These are phyloP conservation scores for Pollenia angustigena DNA, from an alignment of 2,888 invertebrate genomes.

Conservation along the genomic window DNA sequence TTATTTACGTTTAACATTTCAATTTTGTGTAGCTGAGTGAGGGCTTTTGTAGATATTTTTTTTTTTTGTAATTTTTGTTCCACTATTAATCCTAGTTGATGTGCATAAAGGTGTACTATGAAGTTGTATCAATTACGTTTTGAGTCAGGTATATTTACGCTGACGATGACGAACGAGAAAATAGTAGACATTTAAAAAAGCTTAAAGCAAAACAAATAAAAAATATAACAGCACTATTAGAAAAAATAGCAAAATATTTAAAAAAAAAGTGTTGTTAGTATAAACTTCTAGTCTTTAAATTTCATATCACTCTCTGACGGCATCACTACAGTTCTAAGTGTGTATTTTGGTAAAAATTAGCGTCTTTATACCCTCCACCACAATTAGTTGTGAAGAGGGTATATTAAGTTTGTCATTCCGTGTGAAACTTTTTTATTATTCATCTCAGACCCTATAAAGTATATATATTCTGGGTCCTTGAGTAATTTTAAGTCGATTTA, in stretches of 20 bases:
- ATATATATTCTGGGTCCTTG: too few relatives aligned
- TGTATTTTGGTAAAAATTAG: not conserved
- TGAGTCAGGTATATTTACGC: conserved; percentile 27
- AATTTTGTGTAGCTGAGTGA: conserved; percentile 5
- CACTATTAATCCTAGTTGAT: not conserved
- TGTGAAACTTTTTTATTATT: too few relatives aligned
- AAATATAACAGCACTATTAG: not conserved
- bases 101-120: conserved; percentile 41
- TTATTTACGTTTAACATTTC: conserved; percentile 30
- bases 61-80: not conserved
- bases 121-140: conserved; percentile 50
- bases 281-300: not conserved
- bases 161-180: conserved; percentile 21
- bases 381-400: too few relatives aligned
- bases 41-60: not conserved
- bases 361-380: too few relatives aligned
- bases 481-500: too few relatives aligned
- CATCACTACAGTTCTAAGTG: not conserved
- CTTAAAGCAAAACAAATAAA: not conserved
- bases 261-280: not conserved
- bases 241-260: not conserved
- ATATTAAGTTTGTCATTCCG: too few relatives aligned
- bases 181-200: conserved; percentile 21
- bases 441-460: too few relatives aligned
- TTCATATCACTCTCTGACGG: conserved; percentile 30